These are phyloP conservation scores for Caracal caracal DNA, from an alignment of 2,113 vertebrate genomes.

Conservation along the genomic window DNA sequence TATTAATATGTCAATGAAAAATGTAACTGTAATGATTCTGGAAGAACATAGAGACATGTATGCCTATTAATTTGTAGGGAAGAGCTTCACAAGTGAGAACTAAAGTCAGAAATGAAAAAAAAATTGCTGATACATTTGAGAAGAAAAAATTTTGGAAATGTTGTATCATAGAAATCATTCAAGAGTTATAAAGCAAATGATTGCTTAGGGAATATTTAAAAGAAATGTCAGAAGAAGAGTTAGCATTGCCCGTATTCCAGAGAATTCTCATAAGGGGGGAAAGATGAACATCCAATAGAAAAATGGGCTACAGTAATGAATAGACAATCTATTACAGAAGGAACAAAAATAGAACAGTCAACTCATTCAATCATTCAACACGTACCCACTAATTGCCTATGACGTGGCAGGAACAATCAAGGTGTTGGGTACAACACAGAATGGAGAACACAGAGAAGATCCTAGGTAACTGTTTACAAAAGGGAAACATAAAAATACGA, in stretches of 20 bases:
- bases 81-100: not conserved
- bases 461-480: not conserved
- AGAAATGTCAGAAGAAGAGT: not conserved
- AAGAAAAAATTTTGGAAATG: not conserved
- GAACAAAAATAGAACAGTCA: not conserved
- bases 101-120: not conserved
- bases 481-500: not conserved
- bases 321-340: not conserved
- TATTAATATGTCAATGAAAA: not conserved
- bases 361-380: not conserved
- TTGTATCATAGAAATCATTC: not conserved
- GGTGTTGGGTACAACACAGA: not conserved
- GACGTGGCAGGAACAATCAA: not conserved
- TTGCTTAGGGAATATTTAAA: not conserved
- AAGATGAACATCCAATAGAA: not conserved
- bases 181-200: not conserved
- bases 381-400: not conserved
- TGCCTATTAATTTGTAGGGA: not conserved
- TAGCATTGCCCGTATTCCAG: not conserved
- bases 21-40: not conserved
- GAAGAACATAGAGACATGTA: not conserved
- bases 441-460: not conserved
- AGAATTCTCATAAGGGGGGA: not conserved
- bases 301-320: not conserved
- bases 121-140: not conserved